phyloP scores from a whole-genome alignment of 37 sponge, comb jelly and placozoan species.

The Ianthella basta region DNA sequence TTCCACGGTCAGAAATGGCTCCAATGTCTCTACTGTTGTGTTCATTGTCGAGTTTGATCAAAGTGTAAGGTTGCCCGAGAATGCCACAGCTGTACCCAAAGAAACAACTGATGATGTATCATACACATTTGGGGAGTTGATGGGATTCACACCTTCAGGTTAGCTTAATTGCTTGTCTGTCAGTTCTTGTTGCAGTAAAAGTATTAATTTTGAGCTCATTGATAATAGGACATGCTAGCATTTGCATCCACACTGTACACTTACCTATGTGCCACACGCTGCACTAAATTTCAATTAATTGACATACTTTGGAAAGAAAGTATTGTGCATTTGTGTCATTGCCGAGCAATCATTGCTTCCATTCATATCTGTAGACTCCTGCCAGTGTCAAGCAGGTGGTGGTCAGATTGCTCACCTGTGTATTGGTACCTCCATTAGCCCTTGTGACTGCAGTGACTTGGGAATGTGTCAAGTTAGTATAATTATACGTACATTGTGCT shows the following conservation, averaged over 20 bases:
- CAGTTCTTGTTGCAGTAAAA: too few species aligned
- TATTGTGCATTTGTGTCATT: too few species aligned
- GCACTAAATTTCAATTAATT: too few species aligned
- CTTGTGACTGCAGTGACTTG: neutral
- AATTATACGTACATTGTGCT: too few species aligned
- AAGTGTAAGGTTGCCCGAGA: neutral
- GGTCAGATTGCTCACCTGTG: neutral
- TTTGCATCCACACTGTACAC: too few species aligned
- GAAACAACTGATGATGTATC: neutral
- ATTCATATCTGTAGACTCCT: neutral
- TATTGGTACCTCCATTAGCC: neutral
- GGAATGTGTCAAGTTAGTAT: neutral
- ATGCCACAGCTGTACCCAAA: neutral
- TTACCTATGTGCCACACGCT: too few species aligned
- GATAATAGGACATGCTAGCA: too few species aligned
- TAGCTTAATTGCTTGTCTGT: neutral
- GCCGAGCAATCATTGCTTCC: too few species aligned
- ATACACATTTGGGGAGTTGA: neutral
- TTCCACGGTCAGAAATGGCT: neutral
- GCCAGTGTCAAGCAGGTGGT: neutral
- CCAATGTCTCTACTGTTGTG: neutral
- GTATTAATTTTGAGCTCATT: too few species aligned
- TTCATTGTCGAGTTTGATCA: neutral
- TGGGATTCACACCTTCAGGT: conserved; percentile 7
- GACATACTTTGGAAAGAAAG: too few species aligned